phyloP scores from a whole-genome alignment of 2,888 invertebrate species.

The Mactromeris polynyma region DNA sequence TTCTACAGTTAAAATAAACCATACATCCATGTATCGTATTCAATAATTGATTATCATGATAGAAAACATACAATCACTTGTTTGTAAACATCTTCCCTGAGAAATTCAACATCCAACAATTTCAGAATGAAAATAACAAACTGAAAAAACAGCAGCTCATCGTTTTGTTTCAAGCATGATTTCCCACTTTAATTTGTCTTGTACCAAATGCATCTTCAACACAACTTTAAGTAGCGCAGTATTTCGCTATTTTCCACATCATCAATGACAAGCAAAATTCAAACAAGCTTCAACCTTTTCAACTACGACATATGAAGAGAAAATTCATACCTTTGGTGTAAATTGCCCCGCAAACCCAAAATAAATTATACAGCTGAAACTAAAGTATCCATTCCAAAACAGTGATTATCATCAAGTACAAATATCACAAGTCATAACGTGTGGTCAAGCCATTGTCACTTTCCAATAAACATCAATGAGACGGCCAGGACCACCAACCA shows the following conservation, averaged over 20 bases:
- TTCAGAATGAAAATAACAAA: not conserved
- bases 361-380: not conserved
- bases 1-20: not conserved
- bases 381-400: not conserved
- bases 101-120: not conserved
- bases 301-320: not conserved
- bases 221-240: too few relatives aligned
- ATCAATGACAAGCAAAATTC: not conserved
- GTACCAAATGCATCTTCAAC: not conserved
- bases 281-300: not conserved
- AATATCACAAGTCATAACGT: constrained; percentile 21
- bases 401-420: not conserved
- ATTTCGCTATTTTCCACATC: not conserved
- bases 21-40: not conserved
- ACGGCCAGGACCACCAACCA: constrained; percentile 36
- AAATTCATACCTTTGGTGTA: constrained; percentile 15
- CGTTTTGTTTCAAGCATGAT: not conserved
- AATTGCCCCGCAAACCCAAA: not conserved
- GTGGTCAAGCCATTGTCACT: constrained; percentile 38
- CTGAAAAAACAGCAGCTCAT: not conserved
- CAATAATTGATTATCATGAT: not conserved
- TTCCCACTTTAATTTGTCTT: not conserved
- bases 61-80: not conserved
- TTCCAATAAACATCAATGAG: constrained; percentile 41
- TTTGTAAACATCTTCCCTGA: not conserved